Percentiles rank a stretch among this genome's conserved stretches.
phyloP scores from a whole-genome alignment of 2,888 invertebrate genomes.

The Oscheius sp. region DNA sequence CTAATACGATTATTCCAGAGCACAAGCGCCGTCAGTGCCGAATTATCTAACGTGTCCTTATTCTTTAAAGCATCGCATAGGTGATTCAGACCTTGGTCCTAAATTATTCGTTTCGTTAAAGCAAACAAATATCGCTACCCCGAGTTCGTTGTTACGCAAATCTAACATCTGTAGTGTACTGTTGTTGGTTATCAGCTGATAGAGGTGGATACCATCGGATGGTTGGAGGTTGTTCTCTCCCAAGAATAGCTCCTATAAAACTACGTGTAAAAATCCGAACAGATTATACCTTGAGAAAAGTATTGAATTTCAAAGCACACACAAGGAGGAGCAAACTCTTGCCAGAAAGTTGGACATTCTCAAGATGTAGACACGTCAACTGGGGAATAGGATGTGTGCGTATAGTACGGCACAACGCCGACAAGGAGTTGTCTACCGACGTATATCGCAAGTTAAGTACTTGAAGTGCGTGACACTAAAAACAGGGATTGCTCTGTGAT shows the following conservation, averaged over 20 bases:
- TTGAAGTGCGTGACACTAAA: conserved; percentile 81
- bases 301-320: conserved; percentile 82
- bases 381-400: conserved; percentile 79
- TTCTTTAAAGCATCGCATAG: conserved; percentile 83
- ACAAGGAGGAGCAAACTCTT: conserved; percentile 82
- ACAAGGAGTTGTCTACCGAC: conserved; percentile 78
- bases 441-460: conserved; percentile 81
- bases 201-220: conserved; percentile 84
- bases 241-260: conserved; percentile 81
- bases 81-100: conserved; percentile 83
- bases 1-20: conserved; percentile 89
- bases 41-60: conserved; percentile 77
- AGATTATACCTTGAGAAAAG: conserved; percentile 46
- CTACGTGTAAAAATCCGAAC: conserved; percentile 59
- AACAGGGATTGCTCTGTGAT: no score
- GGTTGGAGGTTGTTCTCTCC: conserved; percentile 84
- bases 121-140: conserved; percentile 69
- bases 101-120: conserved; percentile 30
- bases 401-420: conserved; percentile 78
- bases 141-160: conserved; percentile 79
- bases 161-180: conserved; percentile 84
- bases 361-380: conserved; percentile 83
- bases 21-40: conserved; percentile 82
- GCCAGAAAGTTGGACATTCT: conserved; percentile 83
- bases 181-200: conserved; percentile 83